Evolutionary conservation across 2,888 invertebrate species (phyloP).

Genomic region (Brenthis daphne): DNA sequence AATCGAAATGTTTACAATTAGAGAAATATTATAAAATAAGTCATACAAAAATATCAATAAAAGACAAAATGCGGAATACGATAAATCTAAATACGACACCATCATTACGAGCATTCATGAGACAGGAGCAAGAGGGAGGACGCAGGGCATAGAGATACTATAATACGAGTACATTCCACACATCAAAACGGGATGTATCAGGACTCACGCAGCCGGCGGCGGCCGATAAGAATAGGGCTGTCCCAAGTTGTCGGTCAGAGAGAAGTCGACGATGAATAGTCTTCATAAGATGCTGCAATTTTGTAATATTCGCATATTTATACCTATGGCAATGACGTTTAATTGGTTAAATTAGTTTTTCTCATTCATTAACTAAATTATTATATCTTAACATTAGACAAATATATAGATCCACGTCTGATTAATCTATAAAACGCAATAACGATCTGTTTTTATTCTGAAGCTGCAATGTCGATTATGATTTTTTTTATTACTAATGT

Average conservation of each 20-base stretch:
- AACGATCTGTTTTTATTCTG: too few relatives aligned
- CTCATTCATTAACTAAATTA: constrained; percentile 20
- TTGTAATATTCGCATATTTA: constrained; percentile 81
- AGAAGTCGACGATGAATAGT: constrained; percentile 87
- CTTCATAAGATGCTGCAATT: constrained; percentile 87
- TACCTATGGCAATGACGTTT: constrained; percentile 77
- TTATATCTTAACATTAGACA: constrained; percentile 9
- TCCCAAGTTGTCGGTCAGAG: constrained; percentile 83
- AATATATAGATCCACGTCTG: background rate
- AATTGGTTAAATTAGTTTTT: constrained; percentile 69
- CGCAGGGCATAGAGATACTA: constrained; percentile 54
- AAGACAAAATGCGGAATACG: constrained; percentile 42
- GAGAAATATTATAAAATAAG: constrained; percentile 30
- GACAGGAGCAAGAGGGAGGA: constrained; percentile 51
- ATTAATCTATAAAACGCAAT: background rate
- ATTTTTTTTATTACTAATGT: background rate
- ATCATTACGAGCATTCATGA: constrained; percentile 57
- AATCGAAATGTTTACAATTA: background rate
- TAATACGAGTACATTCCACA: constrained; percentile 72
- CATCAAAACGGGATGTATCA: constrained; percentile 71
- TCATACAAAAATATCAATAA: constrained; percentile 43
- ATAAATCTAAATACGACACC: constrained; percentile 62
- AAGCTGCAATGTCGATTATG: too few relatives aligned
- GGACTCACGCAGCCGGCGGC: constrained; percentile 78
- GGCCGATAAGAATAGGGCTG: constrained; percentile 74